Base-by-base conservation (phyloP, 2,888 invertebrate genomes). In the Automeris io region DNA sequence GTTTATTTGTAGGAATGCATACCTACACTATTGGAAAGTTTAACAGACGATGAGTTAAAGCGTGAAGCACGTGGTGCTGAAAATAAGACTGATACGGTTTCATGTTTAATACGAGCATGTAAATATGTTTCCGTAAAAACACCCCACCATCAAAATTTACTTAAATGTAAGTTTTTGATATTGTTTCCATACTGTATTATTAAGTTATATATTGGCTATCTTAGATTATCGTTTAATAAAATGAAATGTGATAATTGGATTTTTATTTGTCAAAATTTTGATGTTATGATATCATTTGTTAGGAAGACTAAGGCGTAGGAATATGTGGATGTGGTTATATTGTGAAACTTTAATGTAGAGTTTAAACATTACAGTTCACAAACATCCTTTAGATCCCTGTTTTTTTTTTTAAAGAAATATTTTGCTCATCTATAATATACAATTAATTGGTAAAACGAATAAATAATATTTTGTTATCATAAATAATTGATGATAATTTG, bases 41-140 rank as follows among this genome's bases (percentile, higher is more conserved):
- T 98, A 63, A 95, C 97, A 13, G 98, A 98, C 74, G 97, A 97
- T 47, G 98, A 98, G 71, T 79, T 98, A 42, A 98, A 98, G 72
- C 93, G 95, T 55, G 98, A 98, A 83, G 96, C 97, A 3, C 96
- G 97, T 69, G 89, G 90, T 9, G 94, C 93, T 66, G 98, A 98
- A 79, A 95, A 95, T 47, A 98, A 98, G 83, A 98, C 96, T 74
- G 98, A 98, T 82, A 95, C 96, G 35, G 93, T 98, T 51, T 96
- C 98, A 46, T 94, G 95, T 51, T 95, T 98, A 70, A 95, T 98
- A 46, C 95, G 96, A 81, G 93, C 95, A 24, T 92, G 96, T 52
- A 97, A 97, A 81, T 94, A 93, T 73, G 90, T 98, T 55, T 95
- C 96, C 12, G 91, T 93, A 24, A 91, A 95, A 57, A 91, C 97